Percentiles rank a stretch among this genome's conserved stretches.
Conservation (phyloP, 1,140 invertebrate genomes). For the Wiebesia pumilae region DNA sequence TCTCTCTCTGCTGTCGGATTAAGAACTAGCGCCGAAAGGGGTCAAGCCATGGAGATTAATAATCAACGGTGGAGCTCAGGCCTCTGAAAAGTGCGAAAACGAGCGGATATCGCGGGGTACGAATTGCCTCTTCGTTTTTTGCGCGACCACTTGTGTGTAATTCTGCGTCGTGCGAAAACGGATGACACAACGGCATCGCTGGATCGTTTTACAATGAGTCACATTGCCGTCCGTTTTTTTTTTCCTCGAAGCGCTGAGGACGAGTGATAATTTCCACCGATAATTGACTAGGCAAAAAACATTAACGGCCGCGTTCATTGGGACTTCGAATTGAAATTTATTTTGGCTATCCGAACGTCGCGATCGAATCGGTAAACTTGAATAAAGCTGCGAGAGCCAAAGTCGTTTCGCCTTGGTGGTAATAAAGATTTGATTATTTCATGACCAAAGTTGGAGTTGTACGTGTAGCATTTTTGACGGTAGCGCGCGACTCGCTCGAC, state of each 20-base stretch:
- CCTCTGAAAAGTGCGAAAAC: not conserved
- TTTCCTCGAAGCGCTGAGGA: not conserved
- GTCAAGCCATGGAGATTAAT: slow-evolving; percentile 67
- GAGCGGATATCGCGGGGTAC: not conserved
- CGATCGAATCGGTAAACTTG: not conserved
- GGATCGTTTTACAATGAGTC: slow-evolving; percentile 5
- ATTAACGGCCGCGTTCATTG: not conserved
- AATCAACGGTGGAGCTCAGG: slow-evolving; percentile 59
- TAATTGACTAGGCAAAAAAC: not conserved
- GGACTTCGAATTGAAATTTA: not conserved
- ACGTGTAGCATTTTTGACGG: not conserved
- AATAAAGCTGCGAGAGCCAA: not conserved
- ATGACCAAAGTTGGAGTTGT: not conserved
- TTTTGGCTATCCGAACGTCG: not conserved
- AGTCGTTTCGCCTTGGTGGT: not conserved
- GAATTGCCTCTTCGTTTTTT: too few relatives aligned
- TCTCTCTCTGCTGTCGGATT: slow-evolving; percentile 53
- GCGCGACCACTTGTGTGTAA: not conserved
- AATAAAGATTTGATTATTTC: slow-evolving; percentile 5
- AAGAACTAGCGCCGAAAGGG: slow-evolving; percentile 58
- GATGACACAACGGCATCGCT: not conserved
- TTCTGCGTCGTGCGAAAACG: not conserved
- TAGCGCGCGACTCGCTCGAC: not conserved
- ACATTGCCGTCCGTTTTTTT: not conserved
- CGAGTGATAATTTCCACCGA: slow-evolving; percentile 1